These are phyloP conservation scores for Hirtodrosophila duncani DNA, from an alignment of 2,888 invertebrate genomes.

Conservation along the genomic window DNA sequence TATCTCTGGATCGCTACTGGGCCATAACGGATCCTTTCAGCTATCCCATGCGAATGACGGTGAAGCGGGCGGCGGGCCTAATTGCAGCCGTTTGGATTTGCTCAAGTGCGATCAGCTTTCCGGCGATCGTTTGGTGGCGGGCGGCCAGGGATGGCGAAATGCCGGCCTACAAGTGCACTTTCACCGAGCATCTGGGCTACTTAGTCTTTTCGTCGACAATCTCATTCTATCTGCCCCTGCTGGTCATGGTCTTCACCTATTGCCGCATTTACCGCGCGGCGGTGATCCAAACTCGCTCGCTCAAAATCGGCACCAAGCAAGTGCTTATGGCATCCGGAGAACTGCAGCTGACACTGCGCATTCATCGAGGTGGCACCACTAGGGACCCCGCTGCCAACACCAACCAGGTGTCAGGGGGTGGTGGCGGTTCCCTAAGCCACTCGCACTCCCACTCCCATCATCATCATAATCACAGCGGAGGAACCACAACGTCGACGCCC, in stretches of 20 bases:
- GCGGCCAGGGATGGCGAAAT: slow-evolving; percentile 89
- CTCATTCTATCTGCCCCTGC: slow-evolving; percentile 97
- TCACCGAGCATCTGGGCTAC: slow-evolving; percentile 97
- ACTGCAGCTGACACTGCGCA: slow-evolving; percentile 91
- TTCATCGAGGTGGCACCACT: slow-evolving; percentile 93
- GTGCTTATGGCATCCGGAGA: slow-evolving; percentile 91
- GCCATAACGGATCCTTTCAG: slow-evolving; percentile 99
- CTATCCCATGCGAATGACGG: slow-evolving; percentile 96
- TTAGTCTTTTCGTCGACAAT: slow-evolving; percentile 98
- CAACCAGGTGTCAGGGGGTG: slow-evolving; percentile 71
- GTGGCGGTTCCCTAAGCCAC: slow-evolving; percentile 77
- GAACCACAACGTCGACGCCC: slow-evolving; percentile 82
- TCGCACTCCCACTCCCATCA: slow-evolving; percentile 74
- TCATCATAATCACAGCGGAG: slow-evolving; percentile 74
- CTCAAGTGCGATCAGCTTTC: slow-evolving; percentile 97
- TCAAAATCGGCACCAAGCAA: slow-evolving; percentile 94
- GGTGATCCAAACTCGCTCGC: slow-evolving; percentile 91
- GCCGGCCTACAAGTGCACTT: slow-evolving; percentile 92
- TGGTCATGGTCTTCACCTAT: slow-evolving; percentile 99
- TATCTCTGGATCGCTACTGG: slow-evolving; percentile 97
- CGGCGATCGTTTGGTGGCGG: slow-evolving; percentile 98
- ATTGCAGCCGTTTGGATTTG: slow-evolving; percentile 98
- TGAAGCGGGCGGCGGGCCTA: slow-evolving; percentile 89
- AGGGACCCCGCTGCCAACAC: slow-evolving; percentile 80
- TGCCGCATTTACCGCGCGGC: slow-evolving; percentile 97